Percentiles rank a stretch among this genome's conserved stretches.
phyloP scores from a whole-genome alignment of 2,113 vertebrate genomes.

The Nothobranchius furzeri region DNA sequence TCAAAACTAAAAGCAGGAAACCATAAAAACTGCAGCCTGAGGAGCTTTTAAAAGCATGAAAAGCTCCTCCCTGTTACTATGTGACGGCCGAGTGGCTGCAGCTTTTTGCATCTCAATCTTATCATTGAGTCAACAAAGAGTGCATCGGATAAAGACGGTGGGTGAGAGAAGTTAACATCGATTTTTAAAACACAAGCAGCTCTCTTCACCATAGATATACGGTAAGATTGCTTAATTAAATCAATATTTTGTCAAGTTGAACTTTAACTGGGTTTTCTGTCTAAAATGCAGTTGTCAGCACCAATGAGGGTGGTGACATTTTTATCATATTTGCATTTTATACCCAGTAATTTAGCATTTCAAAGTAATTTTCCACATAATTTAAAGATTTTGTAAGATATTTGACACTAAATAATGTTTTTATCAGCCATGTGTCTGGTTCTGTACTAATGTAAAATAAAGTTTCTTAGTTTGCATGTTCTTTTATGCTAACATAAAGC shows the following conservation, averaged over 20 bases:
- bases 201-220: conserved; percentile 36
- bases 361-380: not conserved
- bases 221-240: conserved; percentile 65
- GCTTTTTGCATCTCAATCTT: conserved; percentile 43
- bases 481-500: not conserved
- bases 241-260: conserved; percentile 35
- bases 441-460: not conserved
- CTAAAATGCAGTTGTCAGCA: not conserved
- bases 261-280: not conserved
- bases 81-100: conserved; percentile 54
- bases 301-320: not conserved
- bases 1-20: not conserved
- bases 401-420: not conserved
- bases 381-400: not conserved
- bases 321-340: not conserved
- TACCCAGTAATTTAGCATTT: not conserved
- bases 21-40: not conserved
- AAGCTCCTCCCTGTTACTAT: conserved; percentile 59
- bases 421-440: not conserved
- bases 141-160: conserved; percentile 55
- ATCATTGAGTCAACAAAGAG: conserved; percentile 67
- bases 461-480: not conserved
- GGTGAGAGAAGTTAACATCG: conserved; percentile 49
- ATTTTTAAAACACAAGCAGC: conserved; percentile 46
- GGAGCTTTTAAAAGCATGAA: conserved; percentile 1